Percentiles rank a stretch among this genome's conserved stretches.
Conservation (phyloP, 2,888 invertebrate genomes). For the Empis stercorea region DNA sequence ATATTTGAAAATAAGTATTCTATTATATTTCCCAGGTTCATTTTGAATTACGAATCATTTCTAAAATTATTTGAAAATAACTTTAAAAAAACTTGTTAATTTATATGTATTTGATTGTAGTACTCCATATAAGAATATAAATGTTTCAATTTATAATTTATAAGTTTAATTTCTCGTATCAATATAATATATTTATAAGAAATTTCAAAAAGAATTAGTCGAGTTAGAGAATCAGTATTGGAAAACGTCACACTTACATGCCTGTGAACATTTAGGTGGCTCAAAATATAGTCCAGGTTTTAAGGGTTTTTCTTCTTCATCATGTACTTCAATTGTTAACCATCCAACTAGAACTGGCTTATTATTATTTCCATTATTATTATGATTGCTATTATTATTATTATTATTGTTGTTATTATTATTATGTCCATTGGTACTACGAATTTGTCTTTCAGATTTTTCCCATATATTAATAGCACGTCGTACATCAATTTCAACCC, state of each 20-base stretch:
- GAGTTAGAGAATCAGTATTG: conserved; percentile 13
- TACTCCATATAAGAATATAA: too few species aligned
- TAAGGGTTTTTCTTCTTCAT: conserved; percentile 32
- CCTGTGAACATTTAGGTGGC: conserved; percentile 35
- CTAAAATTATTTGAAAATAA: too few species aligned
- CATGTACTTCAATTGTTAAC: conserved; percentile 33
- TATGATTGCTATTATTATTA: conserved; percentile 6
- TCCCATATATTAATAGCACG: conserved; percentile 34
- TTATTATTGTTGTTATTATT: conserved; percentile 10
- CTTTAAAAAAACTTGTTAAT: too few species aligned
- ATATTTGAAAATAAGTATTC: too few species aligned
- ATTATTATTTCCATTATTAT: conserved; percentile 14
- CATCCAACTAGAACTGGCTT: conserved; percentile 26
- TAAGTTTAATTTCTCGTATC: too few species aligned
- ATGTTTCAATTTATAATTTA: too few species aligned
- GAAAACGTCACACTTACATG: conserved; percentile 37
- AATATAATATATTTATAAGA: too few species aligned
- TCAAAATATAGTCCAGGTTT: conserved; percentile 31
- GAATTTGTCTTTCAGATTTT: conserved; percentile 19
- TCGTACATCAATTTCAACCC: conserved; percentile 34
- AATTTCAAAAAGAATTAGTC: too few species aligned
- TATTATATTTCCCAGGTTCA: too few species aligned
- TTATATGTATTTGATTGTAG: too few species aligned
- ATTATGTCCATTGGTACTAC: conserved; percentile 13
- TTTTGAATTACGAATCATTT: too few species aligned